Conservation (phyloP, 1,140 invertebrate species). For the Ips nitidus region DNA sequence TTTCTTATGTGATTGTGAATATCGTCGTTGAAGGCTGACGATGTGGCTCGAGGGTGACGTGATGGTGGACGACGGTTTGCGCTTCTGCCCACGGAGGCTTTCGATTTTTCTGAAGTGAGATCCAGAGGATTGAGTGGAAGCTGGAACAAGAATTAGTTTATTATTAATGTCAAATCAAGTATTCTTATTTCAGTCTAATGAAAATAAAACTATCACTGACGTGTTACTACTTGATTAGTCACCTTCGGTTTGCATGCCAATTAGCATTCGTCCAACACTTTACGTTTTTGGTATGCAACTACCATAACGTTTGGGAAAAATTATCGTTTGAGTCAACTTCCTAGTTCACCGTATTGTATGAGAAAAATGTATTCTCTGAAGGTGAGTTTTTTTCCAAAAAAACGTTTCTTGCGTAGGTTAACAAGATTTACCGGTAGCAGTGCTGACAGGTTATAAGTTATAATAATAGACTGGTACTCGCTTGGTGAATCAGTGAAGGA, state of each 20-base stretch:
- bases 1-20: conserved; percentile 29
- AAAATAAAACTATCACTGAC: neutral
- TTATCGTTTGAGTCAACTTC: conserved; percentile 8
- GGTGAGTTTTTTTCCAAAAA: neutral
- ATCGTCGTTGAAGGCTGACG: conserved; percentile 11
- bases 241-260: conserved; percentile 5
- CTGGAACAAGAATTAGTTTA: conserved; percentile 49
- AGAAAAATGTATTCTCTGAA: too few species aligned
- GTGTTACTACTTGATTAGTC: conserved; percentile 10
- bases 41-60: conserved; percentile 44
- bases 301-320: neutral
- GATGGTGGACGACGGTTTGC: conserved; percentile 55
- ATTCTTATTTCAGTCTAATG: too few species aligned
- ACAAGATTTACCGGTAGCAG: too few species aligned
- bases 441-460: too few species aligned
- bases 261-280: conserved; percentile 5
- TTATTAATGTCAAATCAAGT: too few species aligned
- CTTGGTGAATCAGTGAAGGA: too few species aligned
- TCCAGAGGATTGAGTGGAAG: conserved; percentile 57
- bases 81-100: conserved; percentile 55
- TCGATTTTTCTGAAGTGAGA: conserved; percentile 55
- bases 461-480: too few species aligned
- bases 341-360: neutral
- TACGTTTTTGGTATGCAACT: conserved; percentile 5
- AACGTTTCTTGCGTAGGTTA: too few species aligned